Base-by-base conservation (phyloP, 2,797 vertebrate genomes). In the Melopsittacus undulatus region DNA sequence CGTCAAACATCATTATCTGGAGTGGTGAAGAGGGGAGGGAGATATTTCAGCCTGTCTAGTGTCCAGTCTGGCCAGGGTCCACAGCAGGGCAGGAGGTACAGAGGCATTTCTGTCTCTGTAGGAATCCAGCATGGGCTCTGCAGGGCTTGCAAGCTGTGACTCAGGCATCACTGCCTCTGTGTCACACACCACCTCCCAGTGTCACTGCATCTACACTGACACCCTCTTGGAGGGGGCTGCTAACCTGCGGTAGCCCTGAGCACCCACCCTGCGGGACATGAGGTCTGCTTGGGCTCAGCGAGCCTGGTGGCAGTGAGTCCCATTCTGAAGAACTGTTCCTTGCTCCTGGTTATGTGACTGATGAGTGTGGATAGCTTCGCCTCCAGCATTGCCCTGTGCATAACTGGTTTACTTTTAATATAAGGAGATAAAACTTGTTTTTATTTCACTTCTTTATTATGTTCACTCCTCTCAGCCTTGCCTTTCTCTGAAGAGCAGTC, bases 261-360 rank as follows among this genome's bases (percentile, higher is more conserved):
- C n/a, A 19, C n/a, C 29, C 34, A 64, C n/a, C 76, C 70, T 38
- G 43, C 0, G 3, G 40, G 26, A n/a, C 0, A 0, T 5, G 43
- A 34, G 16, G 7, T 70, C 34, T 42, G 34, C 54, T 30, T 15
- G 27, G 42, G 42, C 64, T 73, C 12, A 3, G 24, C 0, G 0
- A 38, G 20, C 22, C 13, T 0, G 0, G 43, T 1, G 2, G 62
- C 67, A 56, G 20, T 5, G 4, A 82, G 13, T 20, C 22, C 40
- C 7, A 0, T 36, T 38, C 36, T 19, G 9, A 61, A 76, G 63
- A 42, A 22, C 67, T 79, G 76, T 40, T 73, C 30, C 67, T 63
- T 12, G 6, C 40, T 68, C 27, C 32, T 30, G 11, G 15, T 20
- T 23, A 4, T 5, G 7, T 3, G 6, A 49, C 22, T 61, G 32